Base-by-base conservation (phyloP, 2,888 invertebrate species). In the Baccha elongata region DNA sequence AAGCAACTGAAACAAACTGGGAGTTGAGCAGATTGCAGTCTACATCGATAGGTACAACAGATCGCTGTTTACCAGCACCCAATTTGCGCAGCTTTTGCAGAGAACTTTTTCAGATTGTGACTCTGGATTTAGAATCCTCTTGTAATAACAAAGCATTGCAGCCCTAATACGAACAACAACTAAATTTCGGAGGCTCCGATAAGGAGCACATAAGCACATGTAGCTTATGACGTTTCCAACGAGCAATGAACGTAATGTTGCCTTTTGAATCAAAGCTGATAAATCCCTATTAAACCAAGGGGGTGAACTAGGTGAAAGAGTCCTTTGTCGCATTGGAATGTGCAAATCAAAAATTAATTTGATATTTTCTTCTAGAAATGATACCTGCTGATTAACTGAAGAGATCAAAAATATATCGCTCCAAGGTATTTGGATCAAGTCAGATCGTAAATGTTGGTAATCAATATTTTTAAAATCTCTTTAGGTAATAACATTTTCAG, bases 381-480 rank as follows among this genome's bases (percentile, higher is more conserved):
- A 40, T 40, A 60, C 60, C 23, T 23, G 23, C 5, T 23, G 23
- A 5, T 23, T 3, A 4, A 23, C 23, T 29, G 44, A 60, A 11
- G 11, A 0, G 15, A 60, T 60, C 21, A 21, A 3, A 23, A 19
- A 58, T 23, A 58, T 58, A 2, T 40, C 3, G 13, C 40, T 23
- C 32, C 58, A 58, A 1, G 13, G 13, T 40, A 58, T 42, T 42
- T 40, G 58, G 4, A 11, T 15, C 23, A 60, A 42, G 7, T 58
- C 40, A 13, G 13, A 58, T 8, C 13, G 21, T 58, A 42, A 23
- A 15, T 42, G n/a, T 29, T 32, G 17, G 17, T 60, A 60, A 26
- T 44, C 40, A 17, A 60, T 60, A 17, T 60, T 60, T 60, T 60
- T 44, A 5, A 29, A 44, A 44, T 60, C 44, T 10, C 46, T 60